phyloP scores from a whole-genome alignment of 64 coral and sea anemone species.

The Acropora yongei region DNA sequence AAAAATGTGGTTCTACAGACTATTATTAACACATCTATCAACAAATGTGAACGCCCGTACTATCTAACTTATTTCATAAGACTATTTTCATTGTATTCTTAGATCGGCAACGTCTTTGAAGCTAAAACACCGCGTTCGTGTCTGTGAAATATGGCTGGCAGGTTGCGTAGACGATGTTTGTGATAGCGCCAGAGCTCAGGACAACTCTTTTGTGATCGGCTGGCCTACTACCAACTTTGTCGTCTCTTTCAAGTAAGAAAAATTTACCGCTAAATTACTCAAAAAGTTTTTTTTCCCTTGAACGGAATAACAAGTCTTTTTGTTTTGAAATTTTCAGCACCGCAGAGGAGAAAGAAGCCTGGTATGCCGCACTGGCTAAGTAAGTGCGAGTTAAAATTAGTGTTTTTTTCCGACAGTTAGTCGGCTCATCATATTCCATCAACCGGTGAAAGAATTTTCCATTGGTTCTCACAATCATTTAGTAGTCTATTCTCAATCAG shows the following conservation, averaged over 20 bases:
- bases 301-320: neutral
- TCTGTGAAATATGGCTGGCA: constrained; percentile 85
- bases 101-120: constrained; percentile 86
- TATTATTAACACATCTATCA: too few relatives aligned
- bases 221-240: constrained; percentile 92
- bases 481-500: too few relatives aligned
- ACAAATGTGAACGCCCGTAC: too few relatives aligned
- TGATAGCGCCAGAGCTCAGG: constrained; percentile 67
- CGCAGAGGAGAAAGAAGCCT: constrained; percentile 69
- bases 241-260: constrained; percentile 77
- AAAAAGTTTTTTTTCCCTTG: neutral
- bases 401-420: neutral
- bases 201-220: constrained; percentile 88
- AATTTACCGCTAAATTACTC: neutral
- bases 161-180: constrained; percentile 82
- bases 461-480: too few relatives aligned
- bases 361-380: constrained; percentile 62
- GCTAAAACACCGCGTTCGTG: constrained; percentile 74
- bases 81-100: neutral
- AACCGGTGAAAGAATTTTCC: too few relatives aligned
- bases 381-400: constrained; percentile 29
- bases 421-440: too few relatives aligned
- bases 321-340: constrained; percentile 18
- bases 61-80: too few relatives aligned
- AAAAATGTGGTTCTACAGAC: too few relatives aligned